Evolutionary conservation across 2,888 invertebrate genomes (phyloP), one percentile per base, ranked within the genome.

Genomic region (Phaonia tiefii): DNA sequence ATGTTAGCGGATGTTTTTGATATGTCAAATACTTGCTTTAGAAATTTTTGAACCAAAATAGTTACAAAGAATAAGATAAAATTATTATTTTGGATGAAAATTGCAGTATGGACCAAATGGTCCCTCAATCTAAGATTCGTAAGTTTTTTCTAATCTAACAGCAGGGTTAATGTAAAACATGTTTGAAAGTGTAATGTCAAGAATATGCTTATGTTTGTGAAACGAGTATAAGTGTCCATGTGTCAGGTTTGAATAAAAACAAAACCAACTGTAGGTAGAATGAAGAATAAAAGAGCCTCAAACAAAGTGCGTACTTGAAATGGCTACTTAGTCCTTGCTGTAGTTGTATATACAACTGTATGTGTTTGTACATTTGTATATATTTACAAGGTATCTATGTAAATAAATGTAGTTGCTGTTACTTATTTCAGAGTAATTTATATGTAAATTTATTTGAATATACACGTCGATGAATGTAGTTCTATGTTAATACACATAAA

Each of bases 261-360:
- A 65, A 25, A 65, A 56, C 7, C 37, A 8, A 31, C 31, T 31
- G 31, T 31, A 20, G 51, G 31, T 31, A 20, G 51, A 42, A 54
- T 54, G 54, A 3, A 20, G 10, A 49, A 58, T 25, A 31, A 60
- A 15, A 44, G n/a, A 44, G 63, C 66, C 20, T 46, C 17, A 44
- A 37, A 31, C 37, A 49, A 74, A 46, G 44, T 74, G 67, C 11
- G 56, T 67, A 67, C 58, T 67, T 58, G 20, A 74, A 58, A 67
- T 46, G 56, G 56, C 20, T 49, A 37, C 46, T 74, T 58, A 20
- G 44, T 17, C 22, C 31, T 8, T 8, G 58, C 37, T 56, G 46
- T 58, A 44, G 42, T 37, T 22, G 42, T 37, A 37, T 51, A 26
- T 56, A 56, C 1, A 56, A 56, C 56, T 49, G 5, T 17, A 56